Base-by-base conservation (phyloP, 2,113 vertebrate genomes). In the Gila orcuttii region DNA sequence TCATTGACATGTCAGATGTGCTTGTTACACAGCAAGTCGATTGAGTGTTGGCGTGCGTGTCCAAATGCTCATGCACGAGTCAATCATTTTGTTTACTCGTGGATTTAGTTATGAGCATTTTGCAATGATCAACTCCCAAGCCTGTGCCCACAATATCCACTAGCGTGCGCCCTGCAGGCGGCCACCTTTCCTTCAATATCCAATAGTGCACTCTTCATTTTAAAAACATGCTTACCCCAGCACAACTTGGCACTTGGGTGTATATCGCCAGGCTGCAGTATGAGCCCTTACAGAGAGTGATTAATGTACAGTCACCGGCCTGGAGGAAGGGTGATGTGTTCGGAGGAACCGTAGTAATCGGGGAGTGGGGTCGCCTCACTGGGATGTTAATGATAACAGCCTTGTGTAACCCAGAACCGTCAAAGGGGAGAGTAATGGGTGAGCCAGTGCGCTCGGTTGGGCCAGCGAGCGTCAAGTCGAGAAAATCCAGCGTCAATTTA, bases 331-430 rank as follows among this genome's bases (percentile, higher is more conserved):
- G 86, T 64, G 90, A 73, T 89, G 88, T 89, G 91, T 92, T 89
- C 88, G 77, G 50, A 85, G 88, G 74, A 82, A 87, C 55, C 83
- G 86, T 86, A 87, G 88, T 45, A 50, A 87, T 82, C 55, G 50
- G n/a, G 82, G 45, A 84, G 84, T 81, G 45, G 85, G 87, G 86
- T 86, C 82, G 68, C 78, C 81, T 68, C 66, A 25, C 75, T 33
- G 86, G 88, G 81, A 81, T 85, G 90, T 92, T 90, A 90, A 89
- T 91, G 87, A 90, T 84, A 83, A 90, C 83, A 15, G 88, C 69
- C 87, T 87, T 82, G 82, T 90, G 88, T 93, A 93, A 93, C 93
- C 93, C 87, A 89, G 91, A 94, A 94, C 91, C 91, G 91, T 94
- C 93, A 92, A 83, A 59, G 64, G 77, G 90, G 86, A 92, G 92